phyloP scores from a whole-genome alignment of 2,797 vertebrate species.

The Sebastes nivosus region DNA sequence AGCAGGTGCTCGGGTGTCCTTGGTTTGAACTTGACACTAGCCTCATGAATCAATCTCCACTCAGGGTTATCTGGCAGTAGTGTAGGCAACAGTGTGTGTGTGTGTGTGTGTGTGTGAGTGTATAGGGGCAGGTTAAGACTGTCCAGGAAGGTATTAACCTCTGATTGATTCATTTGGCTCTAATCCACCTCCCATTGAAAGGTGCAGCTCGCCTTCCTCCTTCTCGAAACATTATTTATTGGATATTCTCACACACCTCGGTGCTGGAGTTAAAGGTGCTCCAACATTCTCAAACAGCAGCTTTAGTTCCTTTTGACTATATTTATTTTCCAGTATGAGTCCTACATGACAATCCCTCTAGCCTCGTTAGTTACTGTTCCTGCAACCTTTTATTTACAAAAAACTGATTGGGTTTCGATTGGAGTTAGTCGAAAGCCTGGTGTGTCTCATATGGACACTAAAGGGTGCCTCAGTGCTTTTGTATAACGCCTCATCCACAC shows the following conservation, averaged over 20 bases:
- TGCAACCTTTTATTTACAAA: not conserved
- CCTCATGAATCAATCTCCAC: conserved; percentile 66
- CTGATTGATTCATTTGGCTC: conserved; percentile 75
- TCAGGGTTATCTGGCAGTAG: conserved; percentile 64
- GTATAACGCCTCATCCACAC: too few relatives aligned
- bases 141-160: conserved; percentile 68
- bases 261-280: not conserved
- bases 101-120: not conserved
- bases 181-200: conserved; percentile 67
- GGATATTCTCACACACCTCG: not conserved
- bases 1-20: conserved; percentile 59
- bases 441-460: not conserved
- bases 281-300: not conserved
- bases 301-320: not conserved
- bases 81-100: conserved; percentile 21
- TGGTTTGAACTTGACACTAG: conserved; percentile 68
- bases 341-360: not conserved
- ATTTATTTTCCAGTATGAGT: not conserved
- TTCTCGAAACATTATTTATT: conserved; percentile 42
- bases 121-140: conserved; percentile 46
- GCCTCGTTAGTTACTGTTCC: not conserved
- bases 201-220: conserved; percentile 29
- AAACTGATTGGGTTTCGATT: not conserved
- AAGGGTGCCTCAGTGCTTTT: too few relatives aligned
- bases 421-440: not conserved